Base-by-base conservation (phyloP, 2,888 invertebrate species). In the Ophion ventricosus region DNA sequence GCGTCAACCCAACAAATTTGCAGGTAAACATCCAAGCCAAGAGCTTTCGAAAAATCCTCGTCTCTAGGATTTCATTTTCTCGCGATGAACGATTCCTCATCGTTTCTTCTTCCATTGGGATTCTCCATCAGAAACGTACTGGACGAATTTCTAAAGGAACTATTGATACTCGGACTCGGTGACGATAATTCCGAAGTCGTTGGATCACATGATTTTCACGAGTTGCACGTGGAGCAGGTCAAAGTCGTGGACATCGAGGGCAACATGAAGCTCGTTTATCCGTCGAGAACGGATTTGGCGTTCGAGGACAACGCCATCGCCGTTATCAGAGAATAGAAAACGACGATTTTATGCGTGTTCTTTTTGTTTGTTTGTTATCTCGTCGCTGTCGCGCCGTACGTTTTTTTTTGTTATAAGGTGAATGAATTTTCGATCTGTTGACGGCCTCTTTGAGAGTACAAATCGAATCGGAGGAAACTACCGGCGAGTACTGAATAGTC, bases 261-360 rank as follows among this genome's bases (percentile, higher is more conserved):
- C 10, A 95, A 95, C 86, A 93, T 97, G 87, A 96, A 96, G 90
- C 95, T 95, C n/a, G 95, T 97, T 2, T 98, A 97, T 92, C 98
- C 98, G 0, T 97, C 97, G 0, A 94, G 97, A 87, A 95, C 95
- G 0, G 97, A 98, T 93, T 94, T 97, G 76, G 92, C 94, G 0
- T 95, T 94, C 87, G 95, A 95, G 74, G 94, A 93, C n/a, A 88
- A 88, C 76, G 86, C 82, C 25, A 85, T 92, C 56, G 86, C 88
- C 70, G 87, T 92, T 57, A 74, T 89, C 56, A 85, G 92, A 74
- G 90, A 91, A 63, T 91, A 89, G 85, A 74, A 74, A 5, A 7
- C 49, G 49, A 72, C 10, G n/a, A 26, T 40, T 57, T 40, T 29
- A 40, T 20, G 29, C 10, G 23, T 49, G 29, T 54, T 11, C 3